Base-by-base conservation (phyloP, 1,140 invertebrate genomes). In the Dendroctonus valens region DNA sequence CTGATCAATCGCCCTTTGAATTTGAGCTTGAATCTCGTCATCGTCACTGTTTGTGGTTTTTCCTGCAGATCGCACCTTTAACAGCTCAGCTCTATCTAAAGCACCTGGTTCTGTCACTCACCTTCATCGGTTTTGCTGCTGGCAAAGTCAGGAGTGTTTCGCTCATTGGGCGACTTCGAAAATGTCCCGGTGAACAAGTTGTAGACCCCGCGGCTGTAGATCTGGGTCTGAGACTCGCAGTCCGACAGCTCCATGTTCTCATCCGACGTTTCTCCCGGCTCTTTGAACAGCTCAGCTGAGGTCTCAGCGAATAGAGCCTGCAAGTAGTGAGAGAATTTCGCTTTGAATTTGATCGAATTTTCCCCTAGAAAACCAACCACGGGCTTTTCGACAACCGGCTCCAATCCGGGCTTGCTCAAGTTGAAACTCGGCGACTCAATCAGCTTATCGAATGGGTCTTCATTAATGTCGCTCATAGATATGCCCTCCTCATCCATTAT, bases 171-270 rank as follows among this genome's bases (percentile, higher is more conserved):
- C 41, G 73, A 69, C 70, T 78, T 79, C 5, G 74, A 69, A 73
- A 77, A 79, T 6, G 80, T 78, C 26, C 79, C 78, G 5, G 83
- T 80, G 40, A 85, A 81, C 0, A 83, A 81, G 57, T 83, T 81
- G 55, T 83, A 82, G 37, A 83, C 81, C 67, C 82, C 57, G n/a
- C 66, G 46, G 3, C 82, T 83, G 71, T 87, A 87, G 5, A 84
- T 70, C 11, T 81, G 84, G 0, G 69, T 70, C 72, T 86, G 85
- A 2, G 82, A 82, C 61, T 85, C 82, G 41, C 82, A 81, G 65
- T 85, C 83, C 1, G 82, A 84, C 64, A 85, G 81, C 60, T 83
- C 78, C 39, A 84, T 73, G 62, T 81, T 83, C 40, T 85, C 83
- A 41, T 79, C 77, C 7, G 73, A 77, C 44, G 79, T 81, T 65